These are phyloP conservation scores for Tuberolachnus salignus DNA, from an alignment of 2,888 invertebrate species.

Conservation along the genomic window DNA sequence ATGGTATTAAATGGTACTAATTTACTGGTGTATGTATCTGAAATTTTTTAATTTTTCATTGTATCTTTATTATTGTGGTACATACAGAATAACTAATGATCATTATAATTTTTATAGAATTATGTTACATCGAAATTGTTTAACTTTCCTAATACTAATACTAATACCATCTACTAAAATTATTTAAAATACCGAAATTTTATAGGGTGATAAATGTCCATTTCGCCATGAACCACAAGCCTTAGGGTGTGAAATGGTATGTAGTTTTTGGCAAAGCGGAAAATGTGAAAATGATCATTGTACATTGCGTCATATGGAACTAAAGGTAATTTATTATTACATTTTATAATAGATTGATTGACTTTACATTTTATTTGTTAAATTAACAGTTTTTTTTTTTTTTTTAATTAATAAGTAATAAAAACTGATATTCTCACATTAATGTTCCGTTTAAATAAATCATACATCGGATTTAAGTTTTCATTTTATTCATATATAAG, in stretches of 20 bases:
- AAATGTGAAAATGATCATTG: conserved; percentile 79
- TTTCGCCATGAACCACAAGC: conserved; percentile 86
- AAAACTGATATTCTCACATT: background rate
- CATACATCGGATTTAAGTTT: too few species aligned
- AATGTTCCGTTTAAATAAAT: background rate
- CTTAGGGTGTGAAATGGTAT: conserved; percentile 80
- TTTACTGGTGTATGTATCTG: too few species aligned
- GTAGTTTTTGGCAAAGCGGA: conserved; percentile 81
- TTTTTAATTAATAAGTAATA: background rate
- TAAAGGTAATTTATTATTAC: conserved; percentile 67
- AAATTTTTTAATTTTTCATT: background rate
- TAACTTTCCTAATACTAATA: too few species aligned
- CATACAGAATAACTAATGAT: background rate
- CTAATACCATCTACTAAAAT: too few species aligned
- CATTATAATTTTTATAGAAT: background rate
- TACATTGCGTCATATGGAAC: conserved; percentile 83
- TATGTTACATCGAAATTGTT: background rate
- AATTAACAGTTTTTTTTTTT: too few species aligned
- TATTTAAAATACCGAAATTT: background rate
- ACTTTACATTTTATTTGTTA: conserved; percentile 44
- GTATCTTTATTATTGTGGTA: background rate
- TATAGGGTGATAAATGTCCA: conserved; percentile 78
- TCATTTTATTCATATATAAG: too few species aligned
- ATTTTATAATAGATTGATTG: conserved; percentile 60
- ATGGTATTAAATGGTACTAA: background rate